Percentiles rank a stretch among this genome's conserved stretches.
Conservation (phyloP, 2,113 vertebrate species). For the Amphiprion ocellaris region DNA sequence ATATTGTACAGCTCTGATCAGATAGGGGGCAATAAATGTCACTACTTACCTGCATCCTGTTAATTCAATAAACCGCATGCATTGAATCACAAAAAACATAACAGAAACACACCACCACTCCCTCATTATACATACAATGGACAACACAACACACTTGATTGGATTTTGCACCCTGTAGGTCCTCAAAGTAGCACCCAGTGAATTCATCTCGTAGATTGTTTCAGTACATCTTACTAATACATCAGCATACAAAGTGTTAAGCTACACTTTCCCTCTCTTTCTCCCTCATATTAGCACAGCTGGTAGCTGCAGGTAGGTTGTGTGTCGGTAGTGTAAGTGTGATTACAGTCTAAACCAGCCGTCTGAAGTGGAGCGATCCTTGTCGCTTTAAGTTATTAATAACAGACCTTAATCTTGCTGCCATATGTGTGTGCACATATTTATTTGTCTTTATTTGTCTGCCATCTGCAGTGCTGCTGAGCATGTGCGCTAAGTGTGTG, state of each 20-base stretch:
- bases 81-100: too few relatives aligned
- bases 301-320: constrained; percentile 8
- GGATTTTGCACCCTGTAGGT: background rate
- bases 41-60: too few relatives aligned
- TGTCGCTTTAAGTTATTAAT: constrained; percentile 63
- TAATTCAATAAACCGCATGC: too few relatives aligned
- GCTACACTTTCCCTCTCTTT: background rate
- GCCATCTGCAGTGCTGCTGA: constrained; percentile 49
- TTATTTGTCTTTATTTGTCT: constrained; percentile 58
- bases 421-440: constrained; percentile 49
- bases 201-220: background rate
- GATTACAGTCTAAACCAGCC: constrained; percentile 88
- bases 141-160: too few relatives aligned
- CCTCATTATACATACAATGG: too few relatives aligned
- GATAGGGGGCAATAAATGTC: too few relatives aligned
- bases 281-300: background rate
- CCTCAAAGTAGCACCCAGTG: background rate
- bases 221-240: background rate
- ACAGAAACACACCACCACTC: too few relatives aligned
- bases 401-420: constrained; percentile 54
- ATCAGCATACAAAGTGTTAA: constrained; percentile 28
- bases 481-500: constrained; percentile 16
- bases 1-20: too few relatives aligned
- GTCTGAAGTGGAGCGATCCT: constrained; percentile 43
- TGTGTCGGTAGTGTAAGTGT: constrained; percentile 75